These are phyloP conservation scores for Turritopsis dohrnii DNA, from an alignment of 30 jellyfish, hydroid and myxozoan species.

Conservation along the genomic window DNA sequence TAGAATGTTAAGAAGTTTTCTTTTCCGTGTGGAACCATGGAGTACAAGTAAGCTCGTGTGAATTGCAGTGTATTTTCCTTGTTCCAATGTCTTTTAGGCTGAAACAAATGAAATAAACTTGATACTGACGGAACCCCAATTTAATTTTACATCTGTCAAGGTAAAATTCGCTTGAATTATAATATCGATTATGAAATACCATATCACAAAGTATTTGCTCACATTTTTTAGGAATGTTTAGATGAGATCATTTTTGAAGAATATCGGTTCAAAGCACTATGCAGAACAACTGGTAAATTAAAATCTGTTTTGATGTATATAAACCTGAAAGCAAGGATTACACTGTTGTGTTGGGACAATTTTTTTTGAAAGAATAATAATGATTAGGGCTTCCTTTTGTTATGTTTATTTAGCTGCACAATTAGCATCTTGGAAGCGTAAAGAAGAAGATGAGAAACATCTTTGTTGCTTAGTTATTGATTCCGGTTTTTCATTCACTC, in stretches of 20 bases:
- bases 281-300: constrained; percentile 85
- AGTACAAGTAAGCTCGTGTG: background rate
- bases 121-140: constrained; percentile 76
- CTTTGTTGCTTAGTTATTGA: constrained; percentile 82
- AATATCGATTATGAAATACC: too few relatives aligned
- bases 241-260: constrained; percentile 95
- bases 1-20: background rate
- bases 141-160: constrained; percentile 82
- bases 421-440: constrained; percentile 38
- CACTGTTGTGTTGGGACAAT: too few relatives aligned
- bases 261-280: constrained; percentile 56
- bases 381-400: too few relatives aligned
- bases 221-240: constrained; percentile 60
- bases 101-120: constrained; percentile 59
- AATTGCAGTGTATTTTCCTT: background rate
- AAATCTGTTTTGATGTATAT: too few relatives aligned
- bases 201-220: too few relatives aligned
- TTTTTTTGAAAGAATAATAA: too few relatives aligned
- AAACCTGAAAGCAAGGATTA: too few relatives aligned
- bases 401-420: constrained; percentile 79
- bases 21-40: too few relatives aligned
- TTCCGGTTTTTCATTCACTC: constrained; percentile 92
- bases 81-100: constrained; percentile 13
- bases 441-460: constrained; percentile 34
- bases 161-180: constrained; percentile 9